phyloP scores from a whole-genome alignment of 1,140 invertebrate species.

The Agraylea sexmaculata region DNA sequence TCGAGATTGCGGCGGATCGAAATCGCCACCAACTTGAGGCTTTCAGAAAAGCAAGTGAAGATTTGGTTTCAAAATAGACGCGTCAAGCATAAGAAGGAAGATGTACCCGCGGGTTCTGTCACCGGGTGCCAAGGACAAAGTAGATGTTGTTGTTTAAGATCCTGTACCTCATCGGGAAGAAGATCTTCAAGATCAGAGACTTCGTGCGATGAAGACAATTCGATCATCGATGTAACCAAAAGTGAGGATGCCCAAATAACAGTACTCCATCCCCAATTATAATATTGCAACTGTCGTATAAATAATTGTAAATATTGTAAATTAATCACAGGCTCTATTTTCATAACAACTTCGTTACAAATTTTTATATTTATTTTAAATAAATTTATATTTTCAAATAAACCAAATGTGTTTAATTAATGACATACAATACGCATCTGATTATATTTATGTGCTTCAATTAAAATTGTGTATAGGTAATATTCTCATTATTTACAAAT shows the following conservation, averaged over 20 bases:
- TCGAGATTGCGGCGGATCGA: conserved; percentile 81
- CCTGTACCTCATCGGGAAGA: conserved; percentile 12
- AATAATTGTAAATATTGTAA: too few relatives aligned
- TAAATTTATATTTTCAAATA: too few relatives aligned
- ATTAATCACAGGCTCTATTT: too few relatives aligned
- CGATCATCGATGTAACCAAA: conserved; percentile 12
- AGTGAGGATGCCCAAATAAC: conserved; percentile 13
- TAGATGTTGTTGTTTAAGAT: conserved; percentile 14
- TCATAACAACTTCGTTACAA: too few relatives aligned
- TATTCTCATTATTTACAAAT: too few relatives aligned
- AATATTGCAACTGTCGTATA: too few relatives aligned
- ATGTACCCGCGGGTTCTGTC: conserved; percentile 24
- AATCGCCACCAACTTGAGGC: conserved; percentile 73
- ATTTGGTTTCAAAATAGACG: conserved; percentile 90
- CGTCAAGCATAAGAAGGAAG: conserved; percentile 82
- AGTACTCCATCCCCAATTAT: too few relatives aligned
- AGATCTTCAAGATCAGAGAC: conserved; percentile 13
- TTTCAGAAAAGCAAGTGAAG: conserved; percentile 91
- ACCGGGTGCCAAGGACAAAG: not conserved
- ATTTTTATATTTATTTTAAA: too few relatives aligned
- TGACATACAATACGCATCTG: too few relatives aligned
- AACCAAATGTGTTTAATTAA: too few relatives aligned
- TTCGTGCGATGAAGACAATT: conserved; percentile 16
- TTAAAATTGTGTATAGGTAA: too few relatives aligned
- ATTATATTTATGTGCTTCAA: too few relatives aligned